phyloP scores from a whole-genome alignment of 2,888 invertebrate genomes.

The Lysandra coridon region DNA sequence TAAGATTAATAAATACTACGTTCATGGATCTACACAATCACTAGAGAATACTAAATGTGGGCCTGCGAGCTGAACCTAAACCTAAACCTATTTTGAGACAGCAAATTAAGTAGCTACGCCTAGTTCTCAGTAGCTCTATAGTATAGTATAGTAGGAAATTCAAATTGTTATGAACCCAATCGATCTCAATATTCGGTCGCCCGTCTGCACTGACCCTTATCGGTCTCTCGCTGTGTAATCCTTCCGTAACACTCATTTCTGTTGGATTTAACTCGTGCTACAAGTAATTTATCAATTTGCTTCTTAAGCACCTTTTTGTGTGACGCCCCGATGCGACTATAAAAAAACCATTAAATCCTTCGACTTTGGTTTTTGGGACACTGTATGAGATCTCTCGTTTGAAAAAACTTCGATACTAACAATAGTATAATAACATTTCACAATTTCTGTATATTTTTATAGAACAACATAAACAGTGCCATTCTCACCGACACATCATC shows the following conservation, averaged over 20 bases:
- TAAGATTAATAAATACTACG: too few relatives aligned
- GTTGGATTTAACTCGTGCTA: slow-evolving; percentile 63
- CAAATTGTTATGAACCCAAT: neutral
- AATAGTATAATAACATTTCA: neutral
- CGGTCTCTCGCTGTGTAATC: slow-evolving; percentile 49
- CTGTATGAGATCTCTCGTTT: neutral
- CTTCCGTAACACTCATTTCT: slow-evolving; percentile 62
- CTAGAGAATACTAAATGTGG: too few relatives aligned
- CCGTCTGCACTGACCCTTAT: neutral
- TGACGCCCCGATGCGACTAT: neutral
- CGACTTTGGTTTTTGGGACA: neutral
- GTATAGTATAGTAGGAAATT: too few relatives aligned
- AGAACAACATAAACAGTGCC: too few relatives aligned
- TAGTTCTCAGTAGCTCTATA: too few relatives aligned
- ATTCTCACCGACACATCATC: too few relatives aligned
- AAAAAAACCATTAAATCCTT: neutral
- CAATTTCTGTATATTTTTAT: too few relatives aligned
- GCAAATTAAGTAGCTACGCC: too few relatives aligned
- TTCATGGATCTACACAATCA: too few relatives aligned
- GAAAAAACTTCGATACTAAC: neutral
- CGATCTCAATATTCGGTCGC: neutral
- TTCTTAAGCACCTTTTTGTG: slow-evolving; percentile 22
- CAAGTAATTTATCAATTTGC: slow-evolving; percentile 70
- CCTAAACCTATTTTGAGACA: too few relatives aligned
- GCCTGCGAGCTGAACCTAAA: too few relatives aligned